Conservation (phyloP, 2,888 invertebrate species). For the Galeopsomyia nigrocyanea region DNA sequence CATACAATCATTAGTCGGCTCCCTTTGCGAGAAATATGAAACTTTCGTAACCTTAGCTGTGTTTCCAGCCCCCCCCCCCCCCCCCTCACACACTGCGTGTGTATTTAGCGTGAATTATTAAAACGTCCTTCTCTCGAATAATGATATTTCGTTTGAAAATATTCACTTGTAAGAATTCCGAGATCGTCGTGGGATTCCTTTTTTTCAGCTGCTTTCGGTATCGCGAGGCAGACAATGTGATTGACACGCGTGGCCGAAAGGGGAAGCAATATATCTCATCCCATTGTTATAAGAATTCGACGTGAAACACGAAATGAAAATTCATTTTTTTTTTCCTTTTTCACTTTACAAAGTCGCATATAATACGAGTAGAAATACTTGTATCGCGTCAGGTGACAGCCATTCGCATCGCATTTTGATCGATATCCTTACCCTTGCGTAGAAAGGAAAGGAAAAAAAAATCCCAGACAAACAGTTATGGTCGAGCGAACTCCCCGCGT, state of each 20-base stretch:
- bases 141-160: not conserved
- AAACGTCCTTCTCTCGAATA: not conserved
- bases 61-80: not conserved
- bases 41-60: conserved; percentile 1
- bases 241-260: conserved; percentile 1
- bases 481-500: conserved; percentile 10
- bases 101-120: too few species aligned
- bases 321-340: not conserved
- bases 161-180: conserved; percentile 7
- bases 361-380: conserved; percentile 65
- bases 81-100: too few species aligned
- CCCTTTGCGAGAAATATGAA: not conserved
- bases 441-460: conserved; percentile 43
- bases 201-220: not conserved
- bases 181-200: not conserved
- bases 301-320: not conserved
- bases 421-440: conserved; percentile 55
- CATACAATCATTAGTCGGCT: too few species aligned
- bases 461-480: conserved; percentile 59
- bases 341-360: not conserved
- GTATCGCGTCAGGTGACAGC: conserved; percentile 62
- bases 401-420: conserved; percentile 64
- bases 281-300: conserved; percentile 35
- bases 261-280: conserved; percentile 17
- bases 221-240: conserved; percentile 10